Conservation (phyloP, 1,140 invertebrate genomes). For the Acyrthosiphon pisum region DNA sequence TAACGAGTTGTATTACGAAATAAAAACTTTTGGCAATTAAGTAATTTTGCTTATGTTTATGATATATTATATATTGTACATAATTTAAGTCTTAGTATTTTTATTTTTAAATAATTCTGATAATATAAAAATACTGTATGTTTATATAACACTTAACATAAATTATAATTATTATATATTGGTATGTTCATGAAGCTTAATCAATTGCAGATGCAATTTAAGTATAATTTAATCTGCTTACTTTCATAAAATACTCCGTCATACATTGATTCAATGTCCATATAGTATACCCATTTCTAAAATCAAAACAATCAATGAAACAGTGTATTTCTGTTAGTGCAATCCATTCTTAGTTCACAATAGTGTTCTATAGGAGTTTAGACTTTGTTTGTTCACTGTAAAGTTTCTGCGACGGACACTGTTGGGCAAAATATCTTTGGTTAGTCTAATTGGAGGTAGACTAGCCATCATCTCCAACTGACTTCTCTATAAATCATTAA, state of each 20-base stretch:
- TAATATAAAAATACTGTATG: neutral
- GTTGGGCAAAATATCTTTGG: neutral
- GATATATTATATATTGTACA: neutral
- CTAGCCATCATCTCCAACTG: neutral
- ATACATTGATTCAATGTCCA: neutral
- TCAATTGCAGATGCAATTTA: neutral
- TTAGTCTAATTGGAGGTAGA: constrained; percentile 7
- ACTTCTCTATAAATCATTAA: neutral
- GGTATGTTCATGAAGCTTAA: neutral
- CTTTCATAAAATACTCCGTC: neutral
- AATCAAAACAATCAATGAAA: neutral
- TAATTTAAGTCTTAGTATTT: neutral
- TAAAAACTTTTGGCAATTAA: neutral
- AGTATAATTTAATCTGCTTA: neutral
- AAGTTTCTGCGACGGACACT: constrained; percentile 16
- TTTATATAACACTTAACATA: neutral
- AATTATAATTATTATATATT: neutral
- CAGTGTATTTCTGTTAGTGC: too few relatives aligned
- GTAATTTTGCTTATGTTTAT: neutral
- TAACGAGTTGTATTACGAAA: too few relatives aligned
- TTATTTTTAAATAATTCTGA: neutral
- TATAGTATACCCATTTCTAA: neutral
- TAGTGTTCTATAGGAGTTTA: neutral
- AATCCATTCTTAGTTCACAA: neutral
- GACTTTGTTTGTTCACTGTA: neutral